A percentile compares a stretch with the other conserved stretches of the same genome.
These are phyloP conservation scores for Campopleginae sp. DNA, from an alignment of 2,888 invertebrate genomes.

Conservation along the genomic window DNA sequence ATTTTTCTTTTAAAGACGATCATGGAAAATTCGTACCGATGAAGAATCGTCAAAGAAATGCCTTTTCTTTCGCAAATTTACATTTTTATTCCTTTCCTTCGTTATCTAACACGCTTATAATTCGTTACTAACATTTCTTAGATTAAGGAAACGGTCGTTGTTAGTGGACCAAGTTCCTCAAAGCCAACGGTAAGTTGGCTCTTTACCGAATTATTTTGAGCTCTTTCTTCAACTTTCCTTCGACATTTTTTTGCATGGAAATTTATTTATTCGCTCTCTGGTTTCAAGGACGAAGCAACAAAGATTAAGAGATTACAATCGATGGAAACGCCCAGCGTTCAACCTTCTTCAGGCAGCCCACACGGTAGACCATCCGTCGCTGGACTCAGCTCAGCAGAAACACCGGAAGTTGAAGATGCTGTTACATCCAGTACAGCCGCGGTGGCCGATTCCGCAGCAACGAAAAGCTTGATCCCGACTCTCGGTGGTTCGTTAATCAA, in stretches of 20 bases:
- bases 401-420: slow-evolving; percentile 79
- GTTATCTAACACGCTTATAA: slow-evolving; percentile 72
- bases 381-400: slow-evolving; percentile 76
- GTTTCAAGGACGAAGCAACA: slow-evolving; percentile 76
- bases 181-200: slow-evolving; percentile 81
- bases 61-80: not conserved
- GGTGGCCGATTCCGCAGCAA: slow-evolving; percentile 75
- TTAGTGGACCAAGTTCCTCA: slow-evolving; percentile 80
- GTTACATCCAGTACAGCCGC: slow-evolving; percentile 71
- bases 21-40: not conserved
- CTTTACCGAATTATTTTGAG: not conserved
- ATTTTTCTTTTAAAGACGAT: not conserved
- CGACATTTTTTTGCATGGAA: not conserved
- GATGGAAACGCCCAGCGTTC: slow-evolving; percentile 75
- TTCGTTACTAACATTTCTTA: slow-evolving; percentile 72
- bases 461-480: slow-evolving; percentile 78
- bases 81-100: not conserved
- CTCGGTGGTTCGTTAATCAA: slow-evolving; percentile 75
- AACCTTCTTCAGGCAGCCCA: slow-evolving; percentile 75
- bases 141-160: slow-evolving; percentile 77
- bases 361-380: slow-evolving; percentile 79
- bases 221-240: slow-evolving; percentile 3
- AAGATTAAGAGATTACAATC: slow-evolving; percentile 80
- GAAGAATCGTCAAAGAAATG: not conserved
- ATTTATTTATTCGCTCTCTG: slow-evolving; percentile 1